Evolutionary conservation across 2,113 vertebrate genomes (phyloP).

Genomic region (Crotalus horridus): DNA sequence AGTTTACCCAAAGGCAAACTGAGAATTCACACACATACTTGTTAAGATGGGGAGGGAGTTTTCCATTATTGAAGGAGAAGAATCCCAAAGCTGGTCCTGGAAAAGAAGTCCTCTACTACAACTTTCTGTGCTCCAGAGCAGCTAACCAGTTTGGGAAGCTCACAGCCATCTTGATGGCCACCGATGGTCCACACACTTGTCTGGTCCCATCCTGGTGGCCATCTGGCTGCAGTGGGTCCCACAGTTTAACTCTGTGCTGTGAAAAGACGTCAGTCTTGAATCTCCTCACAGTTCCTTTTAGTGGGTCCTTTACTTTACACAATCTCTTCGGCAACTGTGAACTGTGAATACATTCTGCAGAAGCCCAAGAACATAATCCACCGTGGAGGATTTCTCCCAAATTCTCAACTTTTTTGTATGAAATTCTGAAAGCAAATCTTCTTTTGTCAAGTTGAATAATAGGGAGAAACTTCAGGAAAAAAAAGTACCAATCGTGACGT

Average conservation of each 20-base stretch:
- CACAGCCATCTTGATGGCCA: not conserved
- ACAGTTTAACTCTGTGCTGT: not conserved
- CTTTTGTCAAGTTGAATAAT: not conserved
- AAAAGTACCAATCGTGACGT: not conserved
- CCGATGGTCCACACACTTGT: not conserved
- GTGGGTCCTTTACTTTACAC: not conserved
- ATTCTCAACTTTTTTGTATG: not conserved
- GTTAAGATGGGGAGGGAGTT: not conserved
- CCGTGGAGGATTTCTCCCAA: not conserved
- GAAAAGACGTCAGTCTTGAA: not conserved
- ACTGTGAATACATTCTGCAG: not conserved
- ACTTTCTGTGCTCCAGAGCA: not conserved
- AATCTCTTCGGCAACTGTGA: not conserved
- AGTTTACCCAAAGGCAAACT: not conserved
- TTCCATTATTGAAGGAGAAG: not conserved
- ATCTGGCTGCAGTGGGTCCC: not conserved
- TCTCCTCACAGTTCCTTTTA: not conserved
- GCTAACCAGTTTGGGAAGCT: not conserved
- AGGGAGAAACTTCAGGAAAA: not conserved
- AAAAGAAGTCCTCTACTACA: not conserved
- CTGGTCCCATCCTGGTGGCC: not conserved
- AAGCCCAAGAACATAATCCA: not conserved
- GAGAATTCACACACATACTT: not conserved
- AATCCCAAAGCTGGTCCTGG: not conserved
- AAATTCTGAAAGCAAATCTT: not conserved